Evolutionary conservation across 2,797 vertebrate species (phyloP), one percentile per base, ranked within the genome.

Genomic region (Syncerus caffer): DNA sequence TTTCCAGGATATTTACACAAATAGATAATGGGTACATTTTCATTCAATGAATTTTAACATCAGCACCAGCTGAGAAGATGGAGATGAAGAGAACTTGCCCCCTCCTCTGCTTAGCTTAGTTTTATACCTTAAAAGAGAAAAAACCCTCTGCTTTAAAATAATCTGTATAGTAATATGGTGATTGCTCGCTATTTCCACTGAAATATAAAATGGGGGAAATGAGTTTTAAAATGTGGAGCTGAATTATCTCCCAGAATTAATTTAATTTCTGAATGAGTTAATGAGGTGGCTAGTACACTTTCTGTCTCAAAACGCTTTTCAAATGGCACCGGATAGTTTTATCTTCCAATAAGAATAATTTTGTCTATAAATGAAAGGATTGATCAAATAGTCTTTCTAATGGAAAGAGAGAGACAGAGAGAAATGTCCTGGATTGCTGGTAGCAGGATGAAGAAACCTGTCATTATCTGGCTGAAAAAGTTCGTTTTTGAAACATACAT

Each of bases 161-260:
- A 79, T 64, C 14, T 74, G 55, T 58, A 58, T 42, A 91, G 78
- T 84, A 96, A 67, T 45, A 50, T 1, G 11, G 89, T 58, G 58
- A 89, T 47, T 76, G 14, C 21, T 78, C 42, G 25, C 27, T 92
- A 67, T 76, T 95, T 90, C n/a, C 31, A 83, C 29, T 93, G 38
- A 95, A 90, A 86, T 45, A 90, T 57, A 64, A 82, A 89, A 51
- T 57, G 86, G 47, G 42, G 29, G 13, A n/a, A 90, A 64, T 76
- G 45, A 55, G 23, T 93, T 84, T 92, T 71, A 51, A 85, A 87
- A 89, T 60, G 34, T 57, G 80, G 51, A 83, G 51, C 4, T 83
- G 45, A 96, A 93, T 90, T 57, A 90, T 16, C 55, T 51, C 31
- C 74, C 21, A 93, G 62, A 95, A 90, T 64, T 85, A 53, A 85